phyloP scores from a whole-genome alignment of 2,113 vertebrate species.

The Pelecanus crispus region DNA sequence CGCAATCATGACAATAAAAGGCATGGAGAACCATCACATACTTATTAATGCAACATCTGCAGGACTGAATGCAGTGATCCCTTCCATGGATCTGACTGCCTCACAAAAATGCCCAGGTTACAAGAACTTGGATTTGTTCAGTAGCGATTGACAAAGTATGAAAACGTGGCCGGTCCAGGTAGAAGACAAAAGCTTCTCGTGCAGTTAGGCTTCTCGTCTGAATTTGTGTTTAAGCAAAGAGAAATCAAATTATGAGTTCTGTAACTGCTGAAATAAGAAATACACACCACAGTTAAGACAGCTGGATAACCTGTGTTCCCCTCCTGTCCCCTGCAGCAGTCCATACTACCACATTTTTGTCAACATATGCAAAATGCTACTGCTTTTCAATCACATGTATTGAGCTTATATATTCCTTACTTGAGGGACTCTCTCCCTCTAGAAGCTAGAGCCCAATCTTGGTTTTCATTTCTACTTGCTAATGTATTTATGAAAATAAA shows the following conservation, averaged over 20 bases:
- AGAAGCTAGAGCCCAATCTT: background rate
- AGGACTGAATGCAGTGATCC: background rate
- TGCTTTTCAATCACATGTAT: background rate
- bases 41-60: background rate
- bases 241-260: background rate
- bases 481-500: background rate
- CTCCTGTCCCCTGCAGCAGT: background rate
- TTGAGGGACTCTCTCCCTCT: background rate
- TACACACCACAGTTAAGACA: background rate
- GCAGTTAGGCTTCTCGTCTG: background rate
- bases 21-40: background rate
- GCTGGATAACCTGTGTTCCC: background rate
- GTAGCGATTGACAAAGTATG: background rate
- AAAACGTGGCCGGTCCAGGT: background rate
- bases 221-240: background rate
- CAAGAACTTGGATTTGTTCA: background rate
- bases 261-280: background rate
- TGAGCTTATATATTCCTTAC: background rate
- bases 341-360: background rate
- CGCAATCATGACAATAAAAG: background rate
- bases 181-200: background rate
- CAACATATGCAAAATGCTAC: background rate
- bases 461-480: background rate
- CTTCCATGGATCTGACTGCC: background rate
- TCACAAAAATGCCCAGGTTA: background rate